A percentile compares a stretch with the other conserved stretches of the same genome.
Conservation (phyloP, 2,797 vertebrate species). For the Thripadectes ignobilis region DNA sequence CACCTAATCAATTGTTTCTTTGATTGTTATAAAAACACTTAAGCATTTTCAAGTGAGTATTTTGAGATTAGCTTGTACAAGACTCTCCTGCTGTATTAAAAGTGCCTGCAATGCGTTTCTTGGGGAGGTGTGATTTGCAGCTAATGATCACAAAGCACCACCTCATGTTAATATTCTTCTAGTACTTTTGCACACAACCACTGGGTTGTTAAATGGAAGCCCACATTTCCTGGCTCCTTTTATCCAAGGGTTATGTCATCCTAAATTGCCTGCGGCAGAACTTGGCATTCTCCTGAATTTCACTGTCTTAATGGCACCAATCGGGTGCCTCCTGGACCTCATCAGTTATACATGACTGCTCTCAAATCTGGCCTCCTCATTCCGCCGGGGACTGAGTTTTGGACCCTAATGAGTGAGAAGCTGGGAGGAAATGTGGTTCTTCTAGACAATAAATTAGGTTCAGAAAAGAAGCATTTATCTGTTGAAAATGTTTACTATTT, state of each 20-base stretch:
- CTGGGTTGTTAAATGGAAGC: background rate
- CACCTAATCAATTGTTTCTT: background rate
- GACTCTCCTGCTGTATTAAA: background rate
- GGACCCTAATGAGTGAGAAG: slow-evolving; percentile 2
- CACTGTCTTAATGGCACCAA: background rate
- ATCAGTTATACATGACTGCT: slow-evolving; percentile 31
- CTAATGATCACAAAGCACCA: background rate
- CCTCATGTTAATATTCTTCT: background rate
- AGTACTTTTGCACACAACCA: background rate
- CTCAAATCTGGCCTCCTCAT: background rate
- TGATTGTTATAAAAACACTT: background rate
- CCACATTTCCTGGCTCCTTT: background rate
- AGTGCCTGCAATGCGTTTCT: background rate
- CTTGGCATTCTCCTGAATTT: slow-evolving; percentile 21
- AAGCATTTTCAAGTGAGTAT: background rate
- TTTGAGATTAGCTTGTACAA: background rate
- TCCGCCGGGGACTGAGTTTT: background rate
- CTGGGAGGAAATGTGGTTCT: slow-evolving; percentile 5
- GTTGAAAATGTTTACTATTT: background rate
- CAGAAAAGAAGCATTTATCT: slow-evolving; percentile 4
- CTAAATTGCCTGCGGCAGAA: background rate
- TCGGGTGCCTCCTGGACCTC: background rate
- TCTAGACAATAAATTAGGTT: slow-evolving; percentile 14
- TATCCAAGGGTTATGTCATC: slow-evolving; percentile 21
- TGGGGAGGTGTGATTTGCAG: background rate